Evolutionary conservation across 2,113 vertebrate species (phyloP).

Genomic region (Mohoua ochrocephala): DNA sequence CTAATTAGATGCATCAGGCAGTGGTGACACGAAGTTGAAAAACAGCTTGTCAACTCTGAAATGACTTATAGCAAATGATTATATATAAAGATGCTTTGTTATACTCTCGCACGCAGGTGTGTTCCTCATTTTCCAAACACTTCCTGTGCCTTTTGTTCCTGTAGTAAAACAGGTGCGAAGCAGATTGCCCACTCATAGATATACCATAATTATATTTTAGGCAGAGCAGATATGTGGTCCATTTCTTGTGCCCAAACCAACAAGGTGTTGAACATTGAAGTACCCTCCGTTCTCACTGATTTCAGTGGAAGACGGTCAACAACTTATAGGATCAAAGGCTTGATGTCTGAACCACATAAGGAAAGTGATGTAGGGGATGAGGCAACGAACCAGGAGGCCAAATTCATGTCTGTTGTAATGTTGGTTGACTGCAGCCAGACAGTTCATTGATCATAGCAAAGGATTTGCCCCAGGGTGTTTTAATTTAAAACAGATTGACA

Average conservation of each 20-base stretch:
- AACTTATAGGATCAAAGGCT: slow-evolving; percentile 1
- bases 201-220: not conserved
- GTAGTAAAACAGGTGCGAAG: slow-evolving; percentile 45
- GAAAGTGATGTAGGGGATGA: slow-evolving; percentile 30
- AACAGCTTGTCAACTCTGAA: slow-evolving; percentile 63
- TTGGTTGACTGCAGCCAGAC: slow-evolving; percentile 56
- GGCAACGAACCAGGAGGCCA: slow-evolving; percentile 29
- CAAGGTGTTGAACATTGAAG: not conserved
- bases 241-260: not conserved
- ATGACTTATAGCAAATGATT: slow-evolving; percentile 51
- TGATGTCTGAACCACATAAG: not conserved
- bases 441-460: slow-evolving; percentile 62
- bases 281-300: not conserved
- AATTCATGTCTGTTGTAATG: slow-evolving; percentile 52
- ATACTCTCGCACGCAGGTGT: slow-evolving; percentile 33
- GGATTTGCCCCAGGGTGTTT: slow-evolving; percentile 55
- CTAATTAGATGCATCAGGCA: slow-evolving; percentile 55
- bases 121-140: slow-evolving; percentile 34
- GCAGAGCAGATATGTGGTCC: not conserved
- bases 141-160: slow-evolving; percentile 21
- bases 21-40: slow-evolving; percentile 51
- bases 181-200: slow-evolving; percentile 17
- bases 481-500: slow-evolving; percentile 64
- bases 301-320: not conserved
- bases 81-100: slow-evolving; percentile 57